Base-by-base conservation (phyloP, 2,113 vertebrate species). In the Thalassarche chlororhynchos region DNA sequence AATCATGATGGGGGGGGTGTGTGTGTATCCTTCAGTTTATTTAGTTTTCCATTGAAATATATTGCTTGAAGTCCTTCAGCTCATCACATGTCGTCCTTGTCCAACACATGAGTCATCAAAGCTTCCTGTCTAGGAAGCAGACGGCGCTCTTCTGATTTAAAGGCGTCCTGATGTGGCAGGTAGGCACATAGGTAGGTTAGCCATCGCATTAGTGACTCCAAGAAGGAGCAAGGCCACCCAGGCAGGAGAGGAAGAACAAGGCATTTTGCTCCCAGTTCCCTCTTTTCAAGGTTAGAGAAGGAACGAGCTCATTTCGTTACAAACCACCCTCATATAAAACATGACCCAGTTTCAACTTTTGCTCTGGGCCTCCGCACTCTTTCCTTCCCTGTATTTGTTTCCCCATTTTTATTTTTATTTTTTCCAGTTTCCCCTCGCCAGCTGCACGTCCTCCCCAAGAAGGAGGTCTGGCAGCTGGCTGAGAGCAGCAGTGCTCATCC, bases 1-100 rank as follows among this genome's bases (percentile, higher is more conserved):
- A 87, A 90, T 76, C 24, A 26, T 38, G 23, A 49, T 28, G 47
- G 40, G 24, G 24, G 11, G n/a, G 12, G 57, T 6, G 32, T 7
- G 14, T 3, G 4, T 62, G 15, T 5, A 85, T 72, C 75, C 62
- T 85, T 77, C 65, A 46, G 70, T 93, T 96, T 89, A 65, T 91
- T 85, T 89, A 72, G 52, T 65, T 94, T 94, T 91, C 64, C 40
- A 49, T 3, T 80, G 75, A 87, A 95, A 91, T 91, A 24, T 26
- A 65, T 68, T 78, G 83, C 76, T 94, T 34, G 64, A 96, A 65
- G 86, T 89, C 60, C 55, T 89, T 75, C 69, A 44, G n/a, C 79
- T 88, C 71, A 80, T 84, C 83, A 58, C 11, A 19, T 18, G 0
- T 49, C 0, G 0, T 74, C 64, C 72, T 75, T 47, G 46, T 81